Evolutionary conservation across 1,140 invertebrate genomes (phyloP).

Genomic region (Ephestia elutella): DNA sequence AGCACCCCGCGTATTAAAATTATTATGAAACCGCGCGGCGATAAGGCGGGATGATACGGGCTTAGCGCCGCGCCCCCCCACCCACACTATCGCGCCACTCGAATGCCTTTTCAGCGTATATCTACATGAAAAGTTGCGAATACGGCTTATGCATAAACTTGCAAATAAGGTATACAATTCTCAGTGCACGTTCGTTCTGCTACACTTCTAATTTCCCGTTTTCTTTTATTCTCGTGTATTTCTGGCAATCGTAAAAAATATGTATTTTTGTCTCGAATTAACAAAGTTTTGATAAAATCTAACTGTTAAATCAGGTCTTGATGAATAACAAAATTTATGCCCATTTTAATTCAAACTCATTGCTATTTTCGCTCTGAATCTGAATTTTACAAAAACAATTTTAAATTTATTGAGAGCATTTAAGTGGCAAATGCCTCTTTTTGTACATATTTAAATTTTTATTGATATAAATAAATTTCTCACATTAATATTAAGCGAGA

Average conservation of each 20-base stretch:
- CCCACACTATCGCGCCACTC: slow-evolving; percentile 57
- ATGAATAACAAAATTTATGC: no score
- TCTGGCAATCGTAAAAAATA: no score
- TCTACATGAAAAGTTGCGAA: slow-evolving; percentile 57
- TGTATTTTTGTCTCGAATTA: no score
- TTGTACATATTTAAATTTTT: no score
- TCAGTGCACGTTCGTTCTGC: background rate
- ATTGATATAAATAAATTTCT: no score
- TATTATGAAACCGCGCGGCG: slow-evolving; percentile 65
- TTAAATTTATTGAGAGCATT: no score
- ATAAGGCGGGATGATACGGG: slow-evolving; percentile 67
- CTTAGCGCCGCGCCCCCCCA: slow-evolving; percentile 44
- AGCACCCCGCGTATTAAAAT: slow-evolving; percentile 61
- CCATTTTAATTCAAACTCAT: no score
- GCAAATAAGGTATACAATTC: slow-evolving; percentile 4
- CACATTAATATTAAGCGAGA: background rate
- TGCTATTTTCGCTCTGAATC: background rate
- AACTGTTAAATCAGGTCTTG: no score
- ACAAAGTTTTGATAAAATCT: no score
- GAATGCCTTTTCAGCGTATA: slow-evolving; percentile 61
- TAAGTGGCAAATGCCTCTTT: no score
- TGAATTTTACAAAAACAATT: background rate
- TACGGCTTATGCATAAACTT: slow-evolving; percentile 29
- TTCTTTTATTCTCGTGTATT: no score
- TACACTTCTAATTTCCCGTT: no score